These are phyloP conservation scores for Chondrosia reniformis DNA, from an alignment of 37 sponge, comb jelly and placozoan genomes.

Conservation along the genomic window DNA sequence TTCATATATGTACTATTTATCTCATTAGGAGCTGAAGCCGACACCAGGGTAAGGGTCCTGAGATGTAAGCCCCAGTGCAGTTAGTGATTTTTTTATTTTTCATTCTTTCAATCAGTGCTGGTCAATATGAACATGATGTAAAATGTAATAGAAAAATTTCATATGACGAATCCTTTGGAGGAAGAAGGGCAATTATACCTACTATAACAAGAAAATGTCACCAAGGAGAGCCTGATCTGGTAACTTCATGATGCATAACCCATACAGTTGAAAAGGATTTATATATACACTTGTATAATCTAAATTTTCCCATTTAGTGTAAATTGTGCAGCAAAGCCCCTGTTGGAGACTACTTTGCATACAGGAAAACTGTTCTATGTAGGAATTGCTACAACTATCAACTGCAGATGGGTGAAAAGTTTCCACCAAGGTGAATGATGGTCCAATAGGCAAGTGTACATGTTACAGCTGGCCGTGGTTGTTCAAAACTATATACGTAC, in stretches of 20 bases:
- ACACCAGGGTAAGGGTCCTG: too few species aligned
- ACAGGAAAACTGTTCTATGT: constrained; percentile 22
- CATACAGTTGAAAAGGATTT: background rate
- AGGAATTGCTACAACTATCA: constrained; percentile 21
- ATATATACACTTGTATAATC: background rate
- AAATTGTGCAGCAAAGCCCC: constrained; percentile 15
- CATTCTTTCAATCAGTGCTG: constrained; percentile 27
- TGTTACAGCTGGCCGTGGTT: background rate
- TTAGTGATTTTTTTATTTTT: too few species aligned
- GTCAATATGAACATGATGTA: constrained; percentile 41
- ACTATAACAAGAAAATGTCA: constrained; percentile 60
- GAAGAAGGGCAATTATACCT: constrained; percentile 2
- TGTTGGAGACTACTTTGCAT: constrained; percentile 55
- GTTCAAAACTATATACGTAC: background rate
- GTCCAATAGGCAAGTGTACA: background rate
- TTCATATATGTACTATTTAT: too few species aligned
- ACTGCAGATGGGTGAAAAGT: background rate
- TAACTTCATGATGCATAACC: background rate
- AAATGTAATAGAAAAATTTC: constrained; percentile 19
- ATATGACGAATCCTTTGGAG: constrained; percentile 53
- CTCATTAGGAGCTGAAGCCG: too few species aligned
- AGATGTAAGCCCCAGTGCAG: too few species aligned
- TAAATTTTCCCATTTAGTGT: constrained; percentile 32
- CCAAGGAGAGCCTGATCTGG: constrained; percentile 60
- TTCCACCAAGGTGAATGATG: background rate